Evolutionary conservation across 2,113 vertebrate genomes (phyloP), one percentile per base, ranked within the genome.

Genomic region (Coptodon rendalli): DNA sequence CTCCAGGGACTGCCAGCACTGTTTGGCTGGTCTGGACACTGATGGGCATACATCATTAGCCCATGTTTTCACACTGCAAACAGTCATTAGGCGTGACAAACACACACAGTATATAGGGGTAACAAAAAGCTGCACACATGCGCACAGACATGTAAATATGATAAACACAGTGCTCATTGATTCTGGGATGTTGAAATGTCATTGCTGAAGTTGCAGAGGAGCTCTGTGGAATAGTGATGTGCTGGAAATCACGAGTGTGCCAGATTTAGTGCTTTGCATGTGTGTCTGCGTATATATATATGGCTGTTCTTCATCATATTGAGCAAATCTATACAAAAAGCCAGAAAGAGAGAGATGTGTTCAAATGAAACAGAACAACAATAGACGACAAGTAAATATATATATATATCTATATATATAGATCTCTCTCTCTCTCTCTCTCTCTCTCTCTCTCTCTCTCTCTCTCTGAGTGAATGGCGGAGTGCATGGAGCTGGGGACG

Each of bases 11-110:
- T 14, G 83, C 59, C 14, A 12, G 22, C 9, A 50, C 48, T 12
- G 45, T 90, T 86, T 53, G 48, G 81, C 88, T 90, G 81, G 40
- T 90, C 86, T 83, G 86, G 34, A 84, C 81, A 84, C 76, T 86
- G 88, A 50, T 85, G 91, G 86, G 36, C 87, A 91, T 12, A 86
- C 92, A 90, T 95, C 93, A 92, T 95, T 95, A 94, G 91, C 56
- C 86, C 1, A 36, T 80, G 90, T 89, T 86, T 91, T 87, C 90
- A 83, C 83, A 87, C 83, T 34, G 83, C 90, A 90, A 94, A 89
- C 89, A 86, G 88, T 90, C 89, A 92, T 93, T 94, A 94, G 89
- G 14, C 19, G 40, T 80, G 52, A 82, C 85, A 88, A 86, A 87
- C 45, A 82, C 80, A 86, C 34, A 86, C 24, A 68, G 63, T 50